These are phyloP conservation scores for Lepus americanus DNA, from an alignment of 2,113 vertebrate species.

Conservation along the genomic window DNA sequence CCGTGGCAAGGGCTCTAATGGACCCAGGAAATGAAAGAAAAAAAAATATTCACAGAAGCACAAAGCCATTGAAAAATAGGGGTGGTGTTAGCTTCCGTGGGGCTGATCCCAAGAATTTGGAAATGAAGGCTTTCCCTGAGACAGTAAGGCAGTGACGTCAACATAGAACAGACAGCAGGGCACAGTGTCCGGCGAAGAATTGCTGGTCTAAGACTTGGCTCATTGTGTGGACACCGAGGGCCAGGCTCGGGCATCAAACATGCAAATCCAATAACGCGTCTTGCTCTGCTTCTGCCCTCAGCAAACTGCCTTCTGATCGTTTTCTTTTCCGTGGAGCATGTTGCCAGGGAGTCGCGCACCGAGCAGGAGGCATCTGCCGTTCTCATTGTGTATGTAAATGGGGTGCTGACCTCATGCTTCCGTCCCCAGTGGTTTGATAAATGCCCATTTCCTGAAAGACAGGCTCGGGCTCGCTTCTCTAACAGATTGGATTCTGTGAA, in stretches of 20 bases:
- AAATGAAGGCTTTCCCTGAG: background rate
- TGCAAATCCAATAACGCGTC: background rate
- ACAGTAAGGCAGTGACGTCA: background rate
- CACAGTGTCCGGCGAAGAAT: background rate
- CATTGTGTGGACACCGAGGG: background rate
- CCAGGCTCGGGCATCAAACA: background rate
- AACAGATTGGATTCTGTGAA: background rate
- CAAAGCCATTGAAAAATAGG: background rate
- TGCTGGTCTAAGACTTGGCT: background rate
- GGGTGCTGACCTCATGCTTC: background rate
- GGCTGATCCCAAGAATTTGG: background rate
- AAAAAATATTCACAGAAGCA: background rate
- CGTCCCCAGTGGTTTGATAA: background rate
- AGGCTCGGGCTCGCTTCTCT: background rate
- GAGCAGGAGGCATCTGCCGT: background rate
- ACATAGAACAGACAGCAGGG: background rate
- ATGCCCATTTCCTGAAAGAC: background rate
- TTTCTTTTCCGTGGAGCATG: background rate
- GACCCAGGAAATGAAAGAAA: background rate
- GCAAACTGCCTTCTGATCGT: background rate
- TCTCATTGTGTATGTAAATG: background rate
- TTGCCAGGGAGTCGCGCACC: background rate
- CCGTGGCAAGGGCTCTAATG: background rate
- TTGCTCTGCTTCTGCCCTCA: background rate
- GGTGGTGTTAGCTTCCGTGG: background rate